Base-by-base conservation (phyloP, 2,113 vertebrate species). In the Amia ocellicauda region DNA sequence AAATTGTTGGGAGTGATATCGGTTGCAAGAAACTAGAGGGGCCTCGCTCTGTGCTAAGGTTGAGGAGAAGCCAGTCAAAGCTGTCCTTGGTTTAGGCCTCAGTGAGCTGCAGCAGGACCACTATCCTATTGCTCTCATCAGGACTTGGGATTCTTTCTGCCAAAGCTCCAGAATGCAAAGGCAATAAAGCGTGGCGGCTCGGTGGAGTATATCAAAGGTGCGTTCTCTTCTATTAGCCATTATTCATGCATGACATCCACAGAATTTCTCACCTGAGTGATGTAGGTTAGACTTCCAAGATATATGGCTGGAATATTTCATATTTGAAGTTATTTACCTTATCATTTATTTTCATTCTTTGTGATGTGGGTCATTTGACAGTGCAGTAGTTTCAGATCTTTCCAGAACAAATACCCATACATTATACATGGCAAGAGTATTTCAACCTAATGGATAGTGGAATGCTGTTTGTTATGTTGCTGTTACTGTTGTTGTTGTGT, bases 301-400 rank as follows among this genome's bases (percentile, higher is more conserved):
- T 82, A 71, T 78, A 83, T 77, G 74, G 71, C 64, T 29, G n/a
- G 60, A 29, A 59, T 71, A 66, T 78, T 85, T 80, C 78, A 81
- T 74, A 80, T 82, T 72, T 82, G 74, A 75, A 77, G 63, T 81
- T 81, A 81, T 88, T 86, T 75, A 80, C 76, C 56, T 74, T 40
- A 7, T 83, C 76, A 47, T 86, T 82, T 83, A 79, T 85, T 86
- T 83, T 86, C 82, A 82, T 85, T 80, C 60, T 69, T 64, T 59
- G 75, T 72, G 80, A 82, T 80, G 69, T 58, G 52, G 82, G 78
- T 83, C 82, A 80, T 81, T 74, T 83, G 80, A 85, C 81, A 84
- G 76, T 85, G 71, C 69, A 80, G 79, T 76, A 73, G 57, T 80
- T 79, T 78, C 70, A 64, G 68, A 78, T 74, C 73, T 69, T 59